A percentile compares a stretch with the other conserved stretches of the same genome.
phyloP scores from a whole-genome alignment of 2,113 vertebrate species.

The Limnothrissa miodon region DNA sequence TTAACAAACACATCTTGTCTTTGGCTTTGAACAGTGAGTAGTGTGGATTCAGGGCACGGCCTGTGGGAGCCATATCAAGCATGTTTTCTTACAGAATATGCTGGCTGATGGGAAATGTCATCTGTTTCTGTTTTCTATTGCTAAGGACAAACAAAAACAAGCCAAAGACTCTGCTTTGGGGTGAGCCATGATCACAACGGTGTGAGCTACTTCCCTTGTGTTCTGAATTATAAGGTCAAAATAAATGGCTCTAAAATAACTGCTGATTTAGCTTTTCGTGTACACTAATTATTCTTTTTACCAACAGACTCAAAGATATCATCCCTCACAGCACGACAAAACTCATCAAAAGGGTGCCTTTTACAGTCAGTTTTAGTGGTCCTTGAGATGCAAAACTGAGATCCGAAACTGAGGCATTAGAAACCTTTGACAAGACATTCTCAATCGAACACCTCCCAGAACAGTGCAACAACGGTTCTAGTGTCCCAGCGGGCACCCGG shows the following conservation, averaged over 20 bases:
- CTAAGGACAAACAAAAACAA: not conserved
- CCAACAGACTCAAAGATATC: not conserved
- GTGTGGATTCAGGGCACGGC: not conserved
- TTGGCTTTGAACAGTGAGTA: not conserved
- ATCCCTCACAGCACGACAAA: too few species aligned
- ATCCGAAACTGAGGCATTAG: not conserved
- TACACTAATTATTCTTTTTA: not conserved
- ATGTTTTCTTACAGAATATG: not conserved
- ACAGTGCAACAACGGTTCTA: not conserved
- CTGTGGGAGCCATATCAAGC: not conserved
- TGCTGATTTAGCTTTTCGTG: not conserved
- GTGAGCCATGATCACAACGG: not conserved
- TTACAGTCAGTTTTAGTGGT: too few species aligned
- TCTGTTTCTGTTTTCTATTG: constrained; percentile 9
- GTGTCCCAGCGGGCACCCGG: not conserved
- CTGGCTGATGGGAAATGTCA: not conserved
- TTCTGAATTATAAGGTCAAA: not conserved
- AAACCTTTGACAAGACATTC: not conserved
- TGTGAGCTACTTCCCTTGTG: not conserved
- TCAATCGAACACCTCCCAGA: not conserved
- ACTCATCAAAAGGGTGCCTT: too few species aligned
- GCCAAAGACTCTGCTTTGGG: not conserved
- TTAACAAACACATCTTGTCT: constrained; percentile 15
- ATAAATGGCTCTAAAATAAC: not conserved
- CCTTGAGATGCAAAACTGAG: too few species aligned